Conservation (phyloP, 1,140 invertebrate species). For the Drosophila orena region DNA sequence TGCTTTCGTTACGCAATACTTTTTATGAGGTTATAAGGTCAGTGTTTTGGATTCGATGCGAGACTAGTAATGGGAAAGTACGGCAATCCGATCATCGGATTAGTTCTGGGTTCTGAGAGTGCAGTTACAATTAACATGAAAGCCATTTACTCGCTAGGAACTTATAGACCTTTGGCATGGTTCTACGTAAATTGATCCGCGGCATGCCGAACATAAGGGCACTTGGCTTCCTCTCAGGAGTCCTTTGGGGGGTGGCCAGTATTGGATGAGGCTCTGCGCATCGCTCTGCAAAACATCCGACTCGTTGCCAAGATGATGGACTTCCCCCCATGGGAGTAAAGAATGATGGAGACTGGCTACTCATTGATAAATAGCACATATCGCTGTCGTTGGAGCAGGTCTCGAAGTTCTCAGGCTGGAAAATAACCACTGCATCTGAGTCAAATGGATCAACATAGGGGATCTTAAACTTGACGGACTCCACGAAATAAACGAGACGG, state of each 20-base stretch:
- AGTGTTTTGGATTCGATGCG: no score
- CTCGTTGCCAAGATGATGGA: slow-evolving; percentile 41
- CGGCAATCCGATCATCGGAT: no score
- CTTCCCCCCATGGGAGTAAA: slow-evolving; percentile 50
- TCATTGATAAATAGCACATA: slow-evolving; percentile 59
- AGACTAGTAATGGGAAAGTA: no score
- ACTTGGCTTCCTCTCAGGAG: slow-evolving; percentile 51
- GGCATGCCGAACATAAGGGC: slow-evolving; percentile 74
- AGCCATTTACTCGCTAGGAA: slow-evolving; percentile 26
- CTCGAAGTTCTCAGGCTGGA: slow-evolving; percentile 35
- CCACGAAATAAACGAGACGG: slow-evolving; percentile 37
- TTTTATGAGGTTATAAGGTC: no score
- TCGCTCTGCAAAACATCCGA: slow-evolving; percentile 55
- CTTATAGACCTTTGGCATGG: slow-evolving; percentile 59
- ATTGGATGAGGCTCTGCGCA: slow-evolving; percentile 46
- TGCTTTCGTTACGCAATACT: no score
- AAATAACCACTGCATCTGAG: slow-evolving; percentile 37
- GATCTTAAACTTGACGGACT: slow-evolving; percentile 50
- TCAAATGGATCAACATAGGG: slow-evolving; percentile 62
- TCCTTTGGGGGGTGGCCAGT: not conserved
- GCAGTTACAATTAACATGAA: no score
- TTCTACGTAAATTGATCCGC: slow-evolving; percentile 83
- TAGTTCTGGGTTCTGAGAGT: no score
- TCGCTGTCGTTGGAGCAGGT: slow-evolving; percentile 43
- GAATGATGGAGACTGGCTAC: slow-evolving; percentile 23